These are phyloP conservation scores for Rotaria macrura DNA, from an alignment of 2,888 invertebrate genomes.

Conservation along the genomic window DNA sequence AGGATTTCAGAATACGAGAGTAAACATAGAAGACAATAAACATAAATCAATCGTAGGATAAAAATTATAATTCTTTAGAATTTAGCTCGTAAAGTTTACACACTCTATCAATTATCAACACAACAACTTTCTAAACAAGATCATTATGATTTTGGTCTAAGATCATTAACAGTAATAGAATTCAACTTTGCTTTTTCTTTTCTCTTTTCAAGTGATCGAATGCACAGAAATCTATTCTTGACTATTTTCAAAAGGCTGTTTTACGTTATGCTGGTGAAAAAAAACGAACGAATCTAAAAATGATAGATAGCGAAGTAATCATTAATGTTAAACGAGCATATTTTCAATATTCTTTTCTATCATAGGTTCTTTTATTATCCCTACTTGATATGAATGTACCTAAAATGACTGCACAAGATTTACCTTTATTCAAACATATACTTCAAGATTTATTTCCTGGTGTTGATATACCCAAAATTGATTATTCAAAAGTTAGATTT, in stretches of 20 bases:
- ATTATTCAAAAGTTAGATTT: slow-evolving; percentile 53
- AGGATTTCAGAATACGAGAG: slow-evolving; percentile 75
- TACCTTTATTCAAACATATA: slow-evolving; percentile 73
- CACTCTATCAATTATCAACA: slow-evolving; percentile 68
- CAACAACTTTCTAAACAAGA: slow-evolving; percentile 77
- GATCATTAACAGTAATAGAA: slow-evolving; percentile 60
- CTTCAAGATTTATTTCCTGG: slow-evolving; percentile 76
- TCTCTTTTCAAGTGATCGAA: too few relatives aligned
- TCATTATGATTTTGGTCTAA: slow-evolving; percentile 78
- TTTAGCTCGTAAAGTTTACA: slow-evolving; percentile 54
- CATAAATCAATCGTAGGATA: not conserved
- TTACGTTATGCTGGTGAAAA: slow-evolving; percentile 73
- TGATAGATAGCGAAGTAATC: slow-evolving; percentile 47
- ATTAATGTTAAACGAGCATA: not conserved
- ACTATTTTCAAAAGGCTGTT: slow-evolving; percentile 53
- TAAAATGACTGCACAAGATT: slow-evolving; percentile 69
- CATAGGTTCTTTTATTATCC: slow-evolving; percentile 61
- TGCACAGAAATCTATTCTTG: too few relatives aligned
- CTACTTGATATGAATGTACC: slow-evolving; percentile 86
- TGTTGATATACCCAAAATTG: slow-evolving; percentile 62
- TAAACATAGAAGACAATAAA: slow-evolving; percentile 41
- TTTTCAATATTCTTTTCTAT: slow-evolving; percentile 38
- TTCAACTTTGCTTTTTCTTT: too few relatives aligned
- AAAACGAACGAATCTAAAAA: slow-evolving; percentile 59
- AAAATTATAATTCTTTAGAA: not conserved